Evolutionary conservation across 1,140 invertebrate genomes (phyloP).

Genomic region (Ceratina japonica): DNA sequence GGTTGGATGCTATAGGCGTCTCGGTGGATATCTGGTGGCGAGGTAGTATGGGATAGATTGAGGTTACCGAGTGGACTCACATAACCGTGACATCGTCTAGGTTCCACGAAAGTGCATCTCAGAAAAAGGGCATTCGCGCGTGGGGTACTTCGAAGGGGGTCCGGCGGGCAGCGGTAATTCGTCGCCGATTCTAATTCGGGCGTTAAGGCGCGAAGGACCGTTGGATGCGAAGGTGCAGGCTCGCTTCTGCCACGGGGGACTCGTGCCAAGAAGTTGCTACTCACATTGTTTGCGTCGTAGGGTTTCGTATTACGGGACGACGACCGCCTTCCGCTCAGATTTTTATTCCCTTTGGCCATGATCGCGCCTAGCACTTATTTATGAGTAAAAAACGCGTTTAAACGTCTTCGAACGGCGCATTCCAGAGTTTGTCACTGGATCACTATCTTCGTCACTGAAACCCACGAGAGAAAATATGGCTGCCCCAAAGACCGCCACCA

Average conservation of each 20-base stretch:
- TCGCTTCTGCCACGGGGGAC: conserved; percentile 31
- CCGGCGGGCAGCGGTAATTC: background rate
- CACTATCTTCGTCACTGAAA: conserved; percentile 63
- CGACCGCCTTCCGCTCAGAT: conserved; percentile 64
- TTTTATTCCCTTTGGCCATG: conserved; percentile 69
- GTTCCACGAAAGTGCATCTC: conserved; percentile 2
- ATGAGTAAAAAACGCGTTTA: conserved; percentile 51
- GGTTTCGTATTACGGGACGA: conserved; percentile 69
- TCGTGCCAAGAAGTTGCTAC: conserved; percentile 53
- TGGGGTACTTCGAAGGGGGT: background rate
- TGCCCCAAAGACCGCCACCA: conserved; percentile 70
- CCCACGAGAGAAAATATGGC: conserved; percentile 75
- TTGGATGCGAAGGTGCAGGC: conserved; percentile 2
- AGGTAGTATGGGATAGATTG: conserved; percentile 58
- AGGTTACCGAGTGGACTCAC: conserved; percentile 67
- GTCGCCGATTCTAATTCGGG: background rate
- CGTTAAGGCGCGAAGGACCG: conserved; percentile 28
- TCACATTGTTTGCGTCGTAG: conserved; percentile 78
- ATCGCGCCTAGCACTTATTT: conserved; percentile 50
- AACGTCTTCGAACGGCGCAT: conserved; percentile 52
- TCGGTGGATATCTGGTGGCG: conserved; percentile 23
- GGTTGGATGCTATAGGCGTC: conserved; percentile 50
- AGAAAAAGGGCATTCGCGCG: background rate
- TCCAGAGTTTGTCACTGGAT: conserved; percentile 67
- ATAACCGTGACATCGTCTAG: conserved; percentile 52